Conservation (phyloP, 2,113 vertebrate genomes). For the Anoplopoma fimbria region DNA sequence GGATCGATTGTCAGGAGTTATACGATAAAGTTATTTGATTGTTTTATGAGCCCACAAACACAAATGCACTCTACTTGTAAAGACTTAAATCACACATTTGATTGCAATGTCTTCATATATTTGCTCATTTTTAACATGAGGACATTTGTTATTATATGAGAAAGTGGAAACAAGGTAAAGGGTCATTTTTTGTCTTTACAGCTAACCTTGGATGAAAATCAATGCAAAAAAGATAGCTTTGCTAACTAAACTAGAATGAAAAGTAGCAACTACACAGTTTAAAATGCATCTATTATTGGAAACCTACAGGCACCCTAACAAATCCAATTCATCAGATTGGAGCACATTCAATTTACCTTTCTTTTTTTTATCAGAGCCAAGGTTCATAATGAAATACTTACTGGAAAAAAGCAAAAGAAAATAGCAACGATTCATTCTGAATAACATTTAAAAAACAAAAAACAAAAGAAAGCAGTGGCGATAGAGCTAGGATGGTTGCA, state of each 20-base stretch:
- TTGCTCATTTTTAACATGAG: background rate
- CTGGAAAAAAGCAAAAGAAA: background rate
- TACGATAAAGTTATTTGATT: background rate
- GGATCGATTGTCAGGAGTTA: background rate
- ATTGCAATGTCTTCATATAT: background rate
- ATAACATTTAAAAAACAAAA: background rate
- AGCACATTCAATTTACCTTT: background rate
- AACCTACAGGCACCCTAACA: background rate
- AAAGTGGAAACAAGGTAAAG: too few relatives aligned
- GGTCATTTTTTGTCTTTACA: too few relatives aligned
- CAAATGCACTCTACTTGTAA: background rate
- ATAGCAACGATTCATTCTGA: background rate
- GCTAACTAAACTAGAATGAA: background rate
- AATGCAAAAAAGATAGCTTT: background rate
- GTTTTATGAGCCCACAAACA: background rate
- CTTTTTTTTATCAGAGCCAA: background rate
- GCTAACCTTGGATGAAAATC: background rate
- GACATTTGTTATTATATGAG: background rate
- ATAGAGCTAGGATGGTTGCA: background rate
- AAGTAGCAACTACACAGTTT: background rate
- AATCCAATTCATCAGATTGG: background rate
- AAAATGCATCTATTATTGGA: slow-evolving; percentile 3
- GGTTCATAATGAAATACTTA: slow-evolving; percentile 7
- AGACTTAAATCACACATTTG: background rate
- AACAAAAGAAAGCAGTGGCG: too few relatives aligned